Percentiles rank a stretch among this genome's conserved stretches.
Conservation (phyloP, 2,113 vertebrate genomes). For the Mionectes macconnelli region DNA sequence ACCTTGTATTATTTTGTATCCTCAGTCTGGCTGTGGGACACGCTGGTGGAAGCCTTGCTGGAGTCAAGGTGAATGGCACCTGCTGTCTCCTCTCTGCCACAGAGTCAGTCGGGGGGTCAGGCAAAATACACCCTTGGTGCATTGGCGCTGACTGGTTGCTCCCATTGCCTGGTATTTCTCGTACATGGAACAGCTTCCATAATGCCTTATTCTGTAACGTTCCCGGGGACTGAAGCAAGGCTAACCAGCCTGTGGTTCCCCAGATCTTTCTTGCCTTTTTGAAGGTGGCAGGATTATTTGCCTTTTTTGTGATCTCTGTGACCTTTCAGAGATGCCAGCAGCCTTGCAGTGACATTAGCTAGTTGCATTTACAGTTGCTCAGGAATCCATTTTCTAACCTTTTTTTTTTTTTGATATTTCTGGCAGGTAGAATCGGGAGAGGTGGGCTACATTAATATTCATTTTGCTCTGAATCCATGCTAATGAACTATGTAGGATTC, state of each 20-base stretch:
- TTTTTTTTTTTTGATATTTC: neutral
- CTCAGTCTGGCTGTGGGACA: neutral
- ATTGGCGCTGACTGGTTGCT: neutral
- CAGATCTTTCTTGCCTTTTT: neutral
- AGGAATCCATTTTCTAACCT: constrained; percentile 28
- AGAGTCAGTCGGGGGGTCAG: neutral
- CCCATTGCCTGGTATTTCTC: neutral
- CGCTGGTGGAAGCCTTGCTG: neutral
- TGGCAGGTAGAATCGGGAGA: constrained; percentile 22
- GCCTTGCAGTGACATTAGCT: neutral
- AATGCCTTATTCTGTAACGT: neutral
- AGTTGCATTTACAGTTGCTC: neutral
- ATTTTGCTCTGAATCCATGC: constrained; percentile 40
- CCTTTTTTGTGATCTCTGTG: neutral
- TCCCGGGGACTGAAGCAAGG: neutral
- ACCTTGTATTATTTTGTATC: neutral
- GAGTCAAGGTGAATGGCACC: neutral
- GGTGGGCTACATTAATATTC: constrained; percentile 51
- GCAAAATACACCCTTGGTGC: neutral
- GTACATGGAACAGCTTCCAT: neutral
- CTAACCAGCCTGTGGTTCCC: neutral
- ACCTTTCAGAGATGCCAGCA: neutral
- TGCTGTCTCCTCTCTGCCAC: neutral
- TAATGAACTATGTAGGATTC: constrained; percentile 33
- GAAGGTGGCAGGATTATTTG: neutral